Evolutionary conservation across 2,113 vertebrate genomes (phyloP).

Genomic region (Aptenodytes patagonicus): DNA sequence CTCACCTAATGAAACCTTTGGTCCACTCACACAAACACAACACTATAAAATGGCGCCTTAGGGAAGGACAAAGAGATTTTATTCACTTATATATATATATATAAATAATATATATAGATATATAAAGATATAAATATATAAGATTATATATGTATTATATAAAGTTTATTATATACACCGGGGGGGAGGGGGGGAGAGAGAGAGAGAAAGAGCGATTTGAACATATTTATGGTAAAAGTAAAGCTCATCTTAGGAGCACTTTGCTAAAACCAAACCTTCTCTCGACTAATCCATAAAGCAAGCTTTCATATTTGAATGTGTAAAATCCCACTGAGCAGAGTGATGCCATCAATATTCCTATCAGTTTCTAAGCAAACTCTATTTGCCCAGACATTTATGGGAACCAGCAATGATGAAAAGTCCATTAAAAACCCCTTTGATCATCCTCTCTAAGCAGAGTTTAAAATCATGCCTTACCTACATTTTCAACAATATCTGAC

Average conservation of each 20-base stretch:
- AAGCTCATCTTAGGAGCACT: rapidly evolving
- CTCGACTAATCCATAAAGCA: neutral
- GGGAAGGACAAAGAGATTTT: neutral
- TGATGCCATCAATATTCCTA: neutral
- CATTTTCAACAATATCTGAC: neutral
- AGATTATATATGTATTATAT: neutral
- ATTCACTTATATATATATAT: neutral
- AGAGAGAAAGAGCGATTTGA: neutral
- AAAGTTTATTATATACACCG: neutral
- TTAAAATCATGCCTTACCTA: conserved; percentile 27
- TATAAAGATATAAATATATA: neutral
- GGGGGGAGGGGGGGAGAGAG: neutral
- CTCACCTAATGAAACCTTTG: neutral
- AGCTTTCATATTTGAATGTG: neutral
- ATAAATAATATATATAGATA: neutral
- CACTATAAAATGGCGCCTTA: neutral
- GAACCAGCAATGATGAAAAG: conserved; percentile 19
- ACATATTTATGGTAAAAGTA: neutral
- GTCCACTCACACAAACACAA: neutral
- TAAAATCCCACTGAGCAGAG: neutral
- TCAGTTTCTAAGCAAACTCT: neutral
- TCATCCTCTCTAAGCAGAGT: neutral
- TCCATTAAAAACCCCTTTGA: conserved; percentile 1
- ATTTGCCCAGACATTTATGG: neutral
- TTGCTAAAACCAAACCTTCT: neutral